phyloP scores from a whole-genome alignment of 1,140 invertebrate genomes.

The Lepidurus apus region DNA sequence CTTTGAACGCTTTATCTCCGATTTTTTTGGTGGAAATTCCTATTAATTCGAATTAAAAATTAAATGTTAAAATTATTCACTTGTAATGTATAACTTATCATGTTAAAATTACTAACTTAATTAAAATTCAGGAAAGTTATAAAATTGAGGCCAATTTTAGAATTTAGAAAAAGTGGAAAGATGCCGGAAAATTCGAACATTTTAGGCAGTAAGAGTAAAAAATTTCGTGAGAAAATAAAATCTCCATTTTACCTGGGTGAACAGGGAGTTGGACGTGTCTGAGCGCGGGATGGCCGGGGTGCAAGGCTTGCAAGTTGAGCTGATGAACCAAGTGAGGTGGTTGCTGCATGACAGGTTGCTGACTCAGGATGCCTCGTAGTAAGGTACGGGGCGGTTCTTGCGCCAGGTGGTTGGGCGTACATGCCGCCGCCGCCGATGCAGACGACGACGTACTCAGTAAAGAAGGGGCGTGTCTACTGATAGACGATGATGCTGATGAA shows the following conservation, averaged over 20 bases:
- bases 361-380: constrained; percentile 56
- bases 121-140: no score
- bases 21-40: no score
- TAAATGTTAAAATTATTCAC: no score
- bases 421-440: constrained; percentile 33
- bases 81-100: no score
- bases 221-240: background rate
- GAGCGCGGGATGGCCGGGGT: constrained; percentile 4
- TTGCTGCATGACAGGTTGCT: constrained; percentile 45
- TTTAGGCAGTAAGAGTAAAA: no score
- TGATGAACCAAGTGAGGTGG: constrained; percentile 31
- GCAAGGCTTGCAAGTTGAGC: constrained; percentile 36
- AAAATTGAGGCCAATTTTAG: no score
- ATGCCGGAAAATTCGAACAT: no score
- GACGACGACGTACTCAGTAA: constrained; percentile 31
- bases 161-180: no score
- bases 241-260: background rate
- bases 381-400: constrained; percentile 44
- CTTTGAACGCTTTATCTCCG: no score
- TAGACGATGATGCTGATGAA: constrained; percentile 1
- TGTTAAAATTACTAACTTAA: no score
- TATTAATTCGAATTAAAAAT: no score
- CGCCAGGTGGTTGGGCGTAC: constrained; percentile 37
- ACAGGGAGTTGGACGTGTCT: background rate
- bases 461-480: constrained; percentile 7